Evolutionary conservation across 2,888 invertebrate species (phyloP), one percentile per base, ranked within the genome.

Genomic region (Tachina lurida): DNA sequence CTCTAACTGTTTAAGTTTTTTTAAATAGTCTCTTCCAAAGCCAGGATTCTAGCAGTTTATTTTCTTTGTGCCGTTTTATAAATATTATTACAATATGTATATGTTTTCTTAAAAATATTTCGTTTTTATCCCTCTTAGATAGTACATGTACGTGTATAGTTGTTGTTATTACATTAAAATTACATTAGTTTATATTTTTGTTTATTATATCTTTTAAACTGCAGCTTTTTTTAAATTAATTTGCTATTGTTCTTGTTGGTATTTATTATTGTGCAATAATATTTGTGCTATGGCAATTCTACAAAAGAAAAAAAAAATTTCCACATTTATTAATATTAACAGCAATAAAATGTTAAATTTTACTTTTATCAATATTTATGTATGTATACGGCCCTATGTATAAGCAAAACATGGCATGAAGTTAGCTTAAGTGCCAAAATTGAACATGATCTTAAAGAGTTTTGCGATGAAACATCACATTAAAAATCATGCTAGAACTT

Each of bases 261-360:
- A 65, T 54, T 60, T 58, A 49, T 41, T 43, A 80, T 83, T 86
- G 86, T 86, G 86, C 86, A 83, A 83, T 86, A 76, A 68, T 76
- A 73, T 86, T 86, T 86, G 86, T 86, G 86, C 86, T 80, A 86
- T 76, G 79, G 75, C 83, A 79, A 83, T 80, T 86, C 86, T 86
- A n/a, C 67, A 79, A 85, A 71, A 70, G 62, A 43, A 54, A 62
- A 63, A 9, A 49, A 60, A 62, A 17, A 12, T 22, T 7, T 39
- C 31, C 41, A 39, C 10, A 19, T 39, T 41, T 12, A 12, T 31
- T 31, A 31, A 39, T 39, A 15, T 15, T 15, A 13, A 58, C 9
- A 58, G 22, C 17, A 39, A 5, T 49, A 15, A 49, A 49, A 49
- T 7, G 3, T 49, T n/a, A 49, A n/a, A n/a, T 31, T 31, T 31